A percentile compares a stretch with the other conserved stretches of the same genome.
Evolutionary conservation across 2,113 vertebrate species (phyloP).

Genomic region (Muntiacus muntjak): DNA sequence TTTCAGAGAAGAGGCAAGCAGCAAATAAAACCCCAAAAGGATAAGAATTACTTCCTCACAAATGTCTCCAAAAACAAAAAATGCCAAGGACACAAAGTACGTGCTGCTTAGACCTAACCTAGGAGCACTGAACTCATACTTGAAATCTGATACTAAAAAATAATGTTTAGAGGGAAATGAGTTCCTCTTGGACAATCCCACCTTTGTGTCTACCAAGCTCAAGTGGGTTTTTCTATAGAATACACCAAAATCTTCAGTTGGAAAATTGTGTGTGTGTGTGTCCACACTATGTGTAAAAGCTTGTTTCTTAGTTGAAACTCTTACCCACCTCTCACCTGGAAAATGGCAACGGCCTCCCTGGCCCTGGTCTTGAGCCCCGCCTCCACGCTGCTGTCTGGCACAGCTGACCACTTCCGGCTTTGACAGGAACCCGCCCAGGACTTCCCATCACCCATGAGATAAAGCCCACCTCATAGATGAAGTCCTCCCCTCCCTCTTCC

Average conservation of each 20-base stretch:
- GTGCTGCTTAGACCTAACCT: background rate
- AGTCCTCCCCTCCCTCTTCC: background rate
- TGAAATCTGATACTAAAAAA: background rate
- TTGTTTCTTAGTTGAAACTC: background rate
- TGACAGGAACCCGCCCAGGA: background rate
- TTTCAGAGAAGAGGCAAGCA: slow-evolving; percentile 13
- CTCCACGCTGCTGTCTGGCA: background rate
- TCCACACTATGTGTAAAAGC: background rate
- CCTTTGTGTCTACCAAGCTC: background rate
- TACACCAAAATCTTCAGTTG: background rate
- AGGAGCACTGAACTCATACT: background rate
- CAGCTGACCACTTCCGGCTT: background rate
- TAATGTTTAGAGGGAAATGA: background rate
- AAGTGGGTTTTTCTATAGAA: background rate
- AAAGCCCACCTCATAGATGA: background rate
- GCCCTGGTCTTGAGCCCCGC: background rate
- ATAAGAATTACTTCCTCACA: background rate
- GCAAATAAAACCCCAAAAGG: background rate
- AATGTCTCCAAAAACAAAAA: background rate
- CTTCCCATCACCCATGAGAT: background rate
- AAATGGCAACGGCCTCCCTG: background rate
- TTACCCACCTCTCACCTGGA: background rate
- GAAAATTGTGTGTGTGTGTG: background rate
- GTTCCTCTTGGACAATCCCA: background rate
- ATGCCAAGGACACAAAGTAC: background rate